Base-by-base conservation (phyloP, 53 echinoderm and acorn worm genomes). In the Echinometra lucunter region DNA sequence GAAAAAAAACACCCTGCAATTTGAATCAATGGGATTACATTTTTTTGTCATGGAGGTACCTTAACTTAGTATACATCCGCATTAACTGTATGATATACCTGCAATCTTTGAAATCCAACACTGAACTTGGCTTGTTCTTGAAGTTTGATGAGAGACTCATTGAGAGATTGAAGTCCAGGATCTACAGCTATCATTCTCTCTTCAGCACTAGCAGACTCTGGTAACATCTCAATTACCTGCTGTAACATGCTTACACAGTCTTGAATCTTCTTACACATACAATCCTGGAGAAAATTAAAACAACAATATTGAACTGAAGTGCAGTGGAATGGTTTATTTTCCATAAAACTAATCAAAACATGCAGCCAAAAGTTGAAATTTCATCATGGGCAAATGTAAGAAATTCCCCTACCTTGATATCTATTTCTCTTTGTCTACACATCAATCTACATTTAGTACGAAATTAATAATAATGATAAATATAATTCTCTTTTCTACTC, bases 41-140 rank as follows among this genome's bases (percentile, higher is more conserved):
- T 2, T 25, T 63, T 63, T 63, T 25, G 25, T 63, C 4, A 21
- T 4, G 4, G 25, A 63, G 25, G 23, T 25, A 25, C 25, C 1
- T 25, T 25, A 63, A 63, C 23, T 60, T 21, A 5, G 4, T 18
- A 19, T 23, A 23, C 23, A 60, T 21, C 60, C 4, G 4, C 4
- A 63, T 5, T 63, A 23, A 25, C 63, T 25, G 30, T 7, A 42
- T 19, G 17, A 78, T 78, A 6, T 57, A 98, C 98, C 97, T 98
- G 96, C 94, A 98, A 95, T 28, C 96, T 93, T 45, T 95, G 91
- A 94, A 97, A 98, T 55, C 96, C 95, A 18, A 98, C 95, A 42
- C 97, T 97, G 82, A 88, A 96, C 66, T 96, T 95, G n/a, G 97
- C 96, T 92, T 97, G 96, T 16, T 97, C 97, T 70, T 97, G 96